Percentiles rank a stretch among this genome's conserved stretches.
These are phyloP conservation scores for Petrocephalus schoutedeni DNA, from an alignment of 2,797 vertebrate species.

Conservation along the genomic window DNA sequence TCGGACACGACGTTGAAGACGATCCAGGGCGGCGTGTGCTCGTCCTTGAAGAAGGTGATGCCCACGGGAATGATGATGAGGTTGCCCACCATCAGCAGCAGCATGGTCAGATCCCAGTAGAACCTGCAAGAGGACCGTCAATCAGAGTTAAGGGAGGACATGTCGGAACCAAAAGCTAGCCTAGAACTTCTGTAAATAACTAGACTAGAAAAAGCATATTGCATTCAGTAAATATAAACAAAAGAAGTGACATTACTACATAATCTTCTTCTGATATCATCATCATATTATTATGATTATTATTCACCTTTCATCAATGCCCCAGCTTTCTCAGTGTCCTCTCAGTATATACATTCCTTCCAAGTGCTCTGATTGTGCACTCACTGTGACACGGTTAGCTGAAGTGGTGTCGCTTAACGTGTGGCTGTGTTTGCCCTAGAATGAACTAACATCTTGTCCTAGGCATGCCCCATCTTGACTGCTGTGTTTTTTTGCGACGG, in stretches of 20 bases:
- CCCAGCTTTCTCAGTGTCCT: not conserved
- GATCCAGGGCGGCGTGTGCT: constrained; percentile 97
- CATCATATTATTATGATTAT: not conserved
- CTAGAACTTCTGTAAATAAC: constrained; percentile 46
- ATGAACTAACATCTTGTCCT: not conserved
- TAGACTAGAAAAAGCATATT: constrained; percentile 28
- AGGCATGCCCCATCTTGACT: not conserved
- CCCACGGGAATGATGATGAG: constrained; percentile 98
- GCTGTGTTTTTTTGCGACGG: not conserved
- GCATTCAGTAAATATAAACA: not conserved
- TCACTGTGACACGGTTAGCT: not conserved
- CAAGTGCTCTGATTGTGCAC: not conserved
- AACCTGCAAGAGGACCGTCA: constrained; percentile 65
- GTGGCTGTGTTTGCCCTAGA: not conserved
- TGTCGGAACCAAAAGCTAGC: constrained; percentile 37
- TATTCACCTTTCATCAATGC: not conserved
- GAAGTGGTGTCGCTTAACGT: not conserved
- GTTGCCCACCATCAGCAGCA: constrained; percentile 97
- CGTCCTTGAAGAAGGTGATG: constrained; percentile 99
- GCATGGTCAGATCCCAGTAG: constrained; percentile 99
- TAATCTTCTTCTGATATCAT: not conserved
- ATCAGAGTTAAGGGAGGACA: not conserved
- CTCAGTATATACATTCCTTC: not conserved
- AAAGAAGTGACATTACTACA: not conserved
- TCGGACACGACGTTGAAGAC: constrained; percentile 98